Conservation (phyloP, 2,888 invertebrate genomes). For the Spialia ferax region DNA sequence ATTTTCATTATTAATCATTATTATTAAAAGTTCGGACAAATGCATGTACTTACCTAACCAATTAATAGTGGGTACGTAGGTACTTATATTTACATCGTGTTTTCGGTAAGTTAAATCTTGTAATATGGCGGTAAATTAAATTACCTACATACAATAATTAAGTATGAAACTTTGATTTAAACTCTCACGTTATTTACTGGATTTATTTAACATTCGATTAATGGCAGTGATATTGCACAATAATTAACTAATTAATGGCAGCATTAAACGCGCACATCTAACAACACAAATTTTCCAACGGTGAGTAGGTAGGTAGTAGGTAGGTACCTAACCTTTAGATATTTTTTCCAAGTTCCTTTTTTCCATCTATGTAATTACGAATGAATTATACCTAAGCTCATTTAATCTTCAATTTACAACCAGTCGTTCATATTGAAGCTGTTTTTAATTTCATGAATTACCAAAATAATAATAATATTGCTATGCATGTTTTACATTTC, state of each 20-base stretch:
- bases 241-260: not conserved
- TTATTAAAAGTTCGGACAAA: too few relatives aligned
- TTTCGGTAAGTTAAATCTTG: too few relatives aligned
- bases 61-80: too few relatives aligned
- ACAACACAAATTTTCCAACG: not conserved
- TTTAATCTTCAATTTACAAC: not conserved
- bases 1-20: too few relatives aligned
- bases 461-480: too few relatives aligned
- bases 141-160: too few relatives aligned
- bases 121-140: not conserved
- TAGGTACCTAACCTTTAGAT: not conserved
- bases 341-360: not conserved
- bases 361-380: not conserved
- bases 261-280: not conserved
- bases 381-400: not conserved
- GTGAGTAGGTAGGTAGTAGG: too few relatives aligned
- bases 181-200: not conserved
- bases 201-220: not conserved
- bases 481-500: too few relatives aligned
- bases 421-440: not conserved
- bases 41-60: too few relatives aligned
- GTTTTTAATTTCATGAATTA: not conserved
- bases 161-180: not conserved
- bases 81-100: too few relatives aligned
- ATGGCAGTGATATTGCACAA: constrained; percentile 2